Evolutionary conservation across 1,140 invertebrate genomes (phyloP), one percentile per base, ranked within the genome.

Genomic region (Aphelenchoides avenae): DNA sequence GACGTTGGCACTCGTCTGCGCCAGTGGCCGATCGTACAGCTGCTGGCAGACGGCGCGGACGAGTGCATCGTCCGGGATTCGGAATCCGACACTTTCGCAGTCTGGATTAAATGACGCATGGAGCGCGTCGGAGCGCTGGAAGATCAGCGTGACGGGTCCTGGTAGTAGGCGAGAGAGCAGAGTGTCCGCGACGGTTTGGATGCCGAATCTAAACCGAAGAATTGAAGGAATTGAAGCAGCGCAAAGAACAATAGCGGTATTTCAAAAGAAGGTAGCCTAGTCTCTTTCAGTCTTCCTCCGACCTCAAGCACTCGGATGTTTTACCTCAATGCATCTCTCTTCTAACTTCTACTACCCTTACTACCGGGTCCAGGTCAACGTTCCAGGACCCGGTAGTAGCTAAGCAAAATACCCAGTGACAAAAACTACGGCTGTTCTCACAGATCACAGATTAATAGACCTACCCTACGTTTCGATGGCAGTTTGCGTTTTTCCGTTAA

Each of bases 1-100:
- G 22, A 69, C 29, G 37, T 65, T 65, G 3, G 63, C 63, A 24
- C 66, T 70, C 18, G 63, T 65, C 34, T 65, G 63, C 5, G 47
- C 63, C 33, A 65, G 11, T 18, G 64, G 61, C n/a, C 37, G 31
- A 5, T 52, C 24, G 22, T 65, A 34, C 15, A 46, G 40, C 15
- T 20, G n/a, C n/a, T 26, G 22, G 34, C 63, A 65, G 7, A 65
- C n/a, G 22, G 68, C 30, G 24, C 48, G 48, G 13, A 63, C 49
- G 37, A 70, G 53, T 22, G 31, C 22, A 30, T 61, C 40, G 18
- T 70, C 42, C 11, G 63, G 63, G 24, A 65, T 46, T n/a, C 63
- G 67, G 33, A 65, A 50, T 7, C 56, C 63, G 20, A 70, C 31
- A 22, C 43, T 48, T 30, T 13, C 22, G 18, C 18, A 20, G 43